phyloP scores from a whole-genome alignment of 2,888 invertebrate species.

The Callyntrura sp. region DNA sequence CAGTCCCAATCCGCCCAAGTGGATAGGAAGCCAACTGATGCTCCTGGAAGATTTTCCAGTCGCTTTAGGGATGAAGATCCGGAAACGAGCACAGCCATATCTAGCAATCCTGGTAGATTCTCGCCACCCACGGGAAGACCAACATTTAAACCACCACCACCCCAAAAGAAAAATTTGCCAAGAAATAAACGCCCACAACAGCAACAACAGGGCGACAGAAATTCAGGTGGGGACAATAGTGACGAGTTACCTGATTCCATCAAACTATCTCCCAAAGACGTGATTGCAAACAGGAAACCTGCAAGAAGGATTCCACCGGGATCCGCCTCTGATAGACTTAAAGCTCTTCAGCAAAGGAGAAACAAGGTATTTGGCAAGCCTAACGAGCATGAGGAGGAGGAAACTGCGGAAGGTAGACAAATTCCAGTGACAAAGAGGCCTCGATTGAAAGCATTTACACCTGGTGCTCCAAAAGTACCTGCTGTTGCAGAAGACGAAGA shows the following conservation, averaged over 20 bases:
- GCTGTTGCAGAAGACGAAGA: constrained; percentile 11
- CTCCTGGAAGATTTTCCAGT: constrained; percentile 82
- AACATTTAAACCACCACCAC: constrained; percentile 74
- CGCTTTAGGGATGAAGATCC: constrained; percentile 80
- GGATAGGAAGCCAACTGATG: constrained; percentile 81
- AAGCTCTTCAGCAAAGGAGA: constrained; percentile 80
- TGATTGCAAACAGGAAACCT: constrained; percentile 81
- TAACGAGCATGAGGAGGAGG: constrained; percentile 49
- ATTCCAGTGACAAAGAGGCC: constrained; percentile 63
- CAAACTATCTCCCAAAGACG: constrained; percentile 81
- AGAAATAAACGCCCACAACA: constrained; percentile 53
- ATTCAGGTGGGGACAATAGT: constrained; percentile 47
- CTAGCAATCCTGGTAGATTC: constrained; percentile 54
- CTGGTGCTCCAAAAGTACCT: background rate
- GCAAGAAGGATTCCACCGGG: constrained; percentile 82
- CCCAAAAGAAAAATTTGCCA: constrained; percentile 38
- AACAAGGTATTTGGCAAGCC: constrained; percentile 70
- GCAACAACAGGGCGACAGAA: constrained; percentile 38
- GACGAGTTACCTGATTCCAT: constrained; percentile 80
- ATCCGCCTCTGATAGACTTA: constrained; percentile 81
- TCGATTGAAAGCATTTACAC: constrained; percentile 26
- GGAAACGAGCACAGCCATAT: constrained; percentile 46
- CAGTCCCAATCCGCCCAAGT: constrained; percentile 79
- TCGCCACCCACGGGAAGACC: constrained; percentile 63
- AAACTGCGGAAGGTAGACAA: constrained; percentile 65